A percentile compares a stretch with the other conserved stretches of the same genome.
Evolutionary conservation across 2,797 vertebrate species (phyloP).

Genomic region (Denticeps clupeoides): DNA sequence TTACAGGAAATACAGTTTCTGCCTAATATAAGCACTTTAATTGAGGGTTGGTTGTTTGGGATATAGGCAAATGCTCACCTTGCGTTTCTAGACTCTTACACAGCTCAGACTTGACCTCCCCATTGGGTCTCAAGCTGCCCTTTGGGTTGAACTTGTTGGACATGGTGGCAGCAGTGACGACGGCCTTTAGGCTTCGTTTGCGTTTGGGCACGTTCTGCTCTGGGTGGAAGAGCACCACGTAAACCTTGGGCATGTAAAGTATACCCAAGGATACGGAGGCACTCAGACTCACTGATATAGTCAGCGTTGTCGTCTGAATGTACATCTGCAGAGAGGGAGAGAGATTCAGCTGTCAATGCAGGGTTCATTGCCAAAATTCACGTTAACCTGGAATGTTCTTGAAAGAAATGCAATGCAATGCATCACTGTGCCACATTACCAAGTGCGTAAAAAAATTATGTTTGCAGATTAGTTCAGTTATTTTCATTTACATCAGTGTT

Average conservation of each 20-base stretch:
- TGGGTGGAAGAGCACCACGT: constrained; percentile 90
- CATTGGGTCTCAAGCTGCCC: constrained; percentile 81
- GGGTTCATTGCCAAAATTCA: neutral
- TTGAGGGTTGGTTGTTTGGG: too few species aligned
- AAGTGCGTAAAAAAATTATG: too few species aligned
- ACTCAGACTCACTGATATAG: constrained; percentile 90
- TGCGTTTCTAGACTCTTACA: constrained; percentile 92
- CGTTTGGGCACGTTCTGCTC: constrained; percentile 95
- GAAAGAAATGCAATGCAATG: too few species aligned
- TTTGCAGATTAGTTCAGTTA: too few species aligned
- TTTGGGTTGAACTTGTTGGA: constrained; percentile 96
- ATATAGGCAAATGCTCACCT: constrained; percentile 70
- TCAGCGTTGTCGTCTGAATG: constrained; percentile 92
- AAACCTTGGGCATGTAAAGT: constrained; percentile 97
- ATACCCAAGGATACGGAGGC: constrained; percentile 92
- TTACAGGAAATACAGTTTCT: too few species aligned
- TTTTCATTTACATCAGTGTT: too few species aligned
- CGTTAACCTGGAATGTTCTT: too few species aligned
- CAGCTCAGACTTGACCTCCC: constrained; percentile 90
- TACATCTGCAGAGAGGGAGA: constrained; percentile 84
- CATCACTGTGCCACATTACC: too few species aligned
- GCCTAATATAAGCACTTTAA: too few species aligned
- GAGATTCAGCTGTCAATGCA: too few species aligned
- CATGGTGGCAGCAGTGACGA: constrained; percentile 91
- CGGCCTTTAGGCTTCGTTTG: constrained; percentile 91